A percentile compares a stretch with the other conserved stretches of the same genome.
Evolutionary conservation across 2,888 invertebrate species (phyloP).

Genomic region (Clistopyga incitator): DNA sequence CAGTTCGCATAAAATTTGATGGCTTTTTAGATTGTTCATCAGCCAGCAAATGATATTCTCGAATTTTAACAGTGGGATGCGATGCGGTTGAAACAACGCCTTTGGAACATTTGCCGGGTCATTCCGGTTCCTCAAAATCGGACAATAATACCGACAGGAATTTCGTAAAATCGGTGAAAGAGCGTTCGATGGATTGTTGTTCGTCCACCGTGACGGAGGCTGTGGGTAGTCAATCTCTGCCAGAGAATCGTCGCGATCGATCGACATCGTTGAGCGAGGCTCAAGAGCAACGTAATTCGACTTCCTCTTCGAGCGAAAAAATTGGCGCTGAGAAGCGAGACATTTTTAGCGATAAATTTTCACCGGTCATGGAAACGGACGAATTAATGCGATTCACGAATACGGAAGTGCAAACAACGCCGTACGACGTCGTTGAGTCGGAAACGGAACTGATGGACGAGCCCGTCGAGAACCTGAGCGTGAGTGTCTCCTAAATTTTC

Average conservation of each 20-base stretch:
- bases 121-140: conserved; percentile 66
- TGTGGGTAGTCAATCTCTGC: conserved; percentile 1
- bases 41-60: background rate
- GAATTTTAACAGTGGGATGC: conserved; percentile 62
- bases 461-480: conserved; percentile 81
- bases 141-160: conserved; percentile 17
- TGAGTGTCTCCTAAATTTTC: conserved; percentile 69
- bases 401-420: conserved; percentile 80
- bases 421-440: conserved; percentile 77
- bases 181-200: conserved; percentile 31
- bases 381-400: conserved; percentile 77
- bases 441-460: conserved; percentile 77
- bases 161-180: conserved; percentile 44
- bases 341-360: conserved; percentile 71
- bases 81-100: conserved; percentile 79
- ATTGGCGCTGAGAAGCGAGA: background rate
- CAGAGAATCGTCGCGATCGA: conserved; percentile 18
- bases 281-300: background rate
- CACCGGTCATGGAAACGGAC: conserved; percentile 80
- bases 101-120: conserved; percentile 79
- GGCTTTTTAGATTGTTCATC: too few relatives aligned
- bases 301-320: background rate
- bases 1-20: too few relatives aligned
- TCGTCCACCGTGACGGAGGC: conserved; percentile 41
- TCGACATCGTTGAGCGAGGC: background rate